phyloP scores from a whole-genome alignment of 2,113 vertebrate genomes.

The Tenebrosternarchus preto region DNA sequence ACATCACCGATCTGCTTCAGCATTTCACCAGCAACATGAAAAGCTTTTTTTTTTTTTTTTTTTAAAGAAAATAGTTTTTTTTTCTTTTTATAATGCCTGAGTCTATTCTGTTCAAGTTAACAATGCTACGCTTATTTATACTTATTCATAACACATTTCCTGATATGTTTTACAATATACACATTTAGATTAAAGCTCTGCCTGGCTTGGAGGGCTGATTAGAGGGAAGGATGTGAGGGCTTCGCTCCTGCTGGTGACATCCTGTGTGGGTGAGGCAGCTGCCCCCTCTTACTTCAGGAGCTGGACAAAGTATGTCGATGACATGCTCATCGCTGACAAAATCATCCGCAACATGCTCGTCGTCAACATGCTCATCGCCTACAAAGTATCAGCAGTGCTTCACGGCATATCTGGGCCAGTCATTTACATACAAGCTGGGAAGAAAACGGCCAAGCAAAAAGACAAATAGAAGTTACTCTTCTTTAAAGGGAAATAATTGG shows the following conservation, averaged over 20 bases:
- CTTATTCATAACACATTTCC: background rate
- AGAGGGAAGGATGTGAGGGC: background rate
- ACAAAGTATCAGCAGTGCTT: conserved; percentile 45
- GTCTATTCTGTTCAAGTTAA: background rate
- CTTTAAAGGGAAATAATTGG: conserved; percentile 41
- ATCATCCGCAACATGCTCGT: too few relatives aligned
- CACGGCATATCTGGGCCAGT: conserved; percentile 54
- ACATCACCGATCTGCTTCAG: conserved; percentile 6
- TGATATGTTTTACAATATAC: conserved; percentile 6
- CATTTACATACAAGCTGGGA: conserved; percentile 57
- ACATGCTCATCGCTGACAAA: too few relatives aligned
- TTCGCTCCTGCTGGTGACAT: background rate
- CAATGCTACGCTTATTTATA: background rate
- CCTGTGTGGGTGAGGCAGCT: conserved; percentile 9
- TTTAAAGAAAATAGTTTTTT: background rate
- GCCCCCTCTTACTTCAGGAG: background rate
- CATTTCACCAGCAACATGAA: background rate
- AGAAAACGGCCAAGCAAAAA: background rate
- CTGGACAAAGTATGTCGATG: too few relatives aligned
- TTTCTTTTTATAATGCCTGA: background rate
- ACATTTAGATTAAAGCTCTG: background rate
- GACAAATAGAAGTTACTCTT: conserved; percentile 53
- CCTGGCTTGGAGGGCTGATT: conserved; percentile 21
- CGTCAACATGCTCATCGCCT: conserved; percentile 29
- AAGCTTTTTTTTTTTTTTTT: background rate